phyloP scores from a whole-genome alignment of 35 echinoderm and acorn worm genomes.

The Ptychodera flava region DNA sequence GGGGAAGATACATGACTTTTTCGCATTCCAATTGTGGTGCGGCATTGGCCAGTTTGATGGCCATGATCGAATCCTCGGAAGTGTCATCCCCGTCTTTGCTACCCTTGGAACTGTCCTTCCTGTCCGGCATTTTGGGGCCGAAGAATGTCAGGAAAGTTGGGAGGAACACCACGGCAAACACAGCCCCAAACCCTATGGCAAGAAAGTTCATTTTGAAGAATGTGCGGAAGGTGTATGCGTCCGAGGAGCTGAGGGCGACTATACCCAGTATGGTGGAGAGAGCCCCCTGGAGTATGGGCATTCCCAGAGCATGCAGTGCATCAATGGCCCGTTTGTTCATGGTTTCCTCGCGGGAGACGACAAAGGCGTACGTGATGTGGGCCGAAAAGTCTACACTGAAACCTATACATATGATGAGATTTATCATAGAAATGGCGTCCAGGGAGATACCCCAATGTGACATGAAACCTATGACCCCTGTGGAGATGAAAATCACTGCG shows the following conservation, averaged over 20 bases:
- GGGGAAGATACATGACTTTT: not conserved
- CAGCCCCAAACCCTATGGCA: slow-evolving; percentile 76
- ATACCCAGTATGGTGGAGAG: slow-evolving; percentile 77
- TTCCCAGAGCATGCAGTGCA: slow-evolving; percentile 72
- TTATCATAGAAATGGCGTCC: slow-evolving; percentile 97
- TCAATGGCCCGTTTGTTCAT: slow-evolving; percentile 30
- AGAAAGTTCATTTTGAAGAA: slow-evolving; percentile 92
- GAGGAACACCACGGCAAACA: slow-evolving; percentile 73
- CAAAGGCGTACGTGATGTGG: slow-evolving; percentile 87
- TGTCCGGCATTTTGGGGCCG: not conserved
- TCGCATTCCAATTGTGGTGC: not conserved
- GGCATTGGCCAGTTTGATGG: not conserved
- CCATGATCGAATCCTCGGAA: not conserved
- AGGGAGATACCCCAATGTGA: slow-evolving; percentile 63
- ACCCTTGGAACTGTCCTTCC: not conserved
- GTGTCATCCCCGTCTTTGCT: too few relatives aligned
- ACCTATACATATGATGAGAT: slow-evolving; percentile 95
- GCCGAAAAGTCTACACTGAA: slow-evolving; percentile 98
- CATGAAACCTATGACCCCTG: slow-evolving; percentile 88
- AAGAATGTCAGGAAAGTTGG: slow-evolving; percentile 60
- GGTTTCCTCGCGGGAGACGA: slow-evolving; percentile 4
- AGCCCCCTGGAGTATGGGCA: slow-evolving; percentile 80
- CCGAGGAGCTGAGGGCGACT: slow-evolving; percentile 31
- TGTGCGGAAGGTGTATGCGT: slow-evolving; percentile 72
- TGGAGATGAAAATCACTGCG: slow-evolving; percentile 70